Conservation (phyloP, 1,140 invertebrate genomes). For the Platorchestia sp. region DNA sequence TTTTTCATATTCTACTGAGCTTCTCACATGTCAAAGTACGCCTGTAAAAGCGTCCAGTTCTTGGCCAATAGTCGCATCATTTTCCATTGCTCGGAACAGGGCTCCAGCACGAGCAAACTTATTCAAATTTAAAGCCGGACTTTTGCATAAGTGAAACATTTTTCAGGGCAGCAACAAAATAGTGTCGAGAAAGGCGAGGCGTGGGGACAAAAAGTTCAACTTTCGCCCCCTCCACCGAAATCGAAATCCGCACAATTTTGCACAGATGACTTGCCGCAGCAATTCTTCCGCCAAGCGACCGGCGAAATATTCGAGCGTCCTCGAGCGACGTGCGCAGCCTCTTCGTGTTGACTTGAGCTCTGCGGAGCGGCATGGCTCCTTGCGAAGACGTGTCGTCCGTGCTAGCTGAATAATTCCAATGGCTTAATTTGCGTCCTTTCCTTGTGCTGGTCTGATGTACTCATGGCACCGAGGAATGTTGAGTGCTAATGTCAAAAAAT, state of each 20-base stretch:
- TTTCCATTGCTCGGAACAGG: not conserved
- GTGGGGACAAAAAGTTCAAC: not conserved
- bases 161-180: conserved; percentile 48
- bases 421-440: not conserved
- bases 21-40: too few relatives aligned
- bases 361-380: too few relatives aligned
- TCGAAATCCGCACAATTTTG: conserved; percentile 53
- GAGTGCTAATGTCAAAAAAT: too few relatives aligned
- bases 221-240: conserved; percentile 1
- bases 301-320: not conserved
- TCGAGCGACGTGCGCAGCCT: not conserved
- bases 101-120: conserved; percentile 9
- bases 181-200: conserved; percentile 22
- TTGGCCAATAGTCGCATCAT: conserved; percentile 34
- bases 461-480: too few relatives aligned
- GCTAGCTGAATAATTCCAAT: not conserved
- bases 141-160: conserved; percentile 52
- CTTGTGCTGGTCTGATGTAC: not conserved
- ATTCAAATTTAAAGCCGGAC: conserved; percentile 48
- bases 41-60: not conserved
- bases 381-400: not conserved
- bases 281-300: conserved; percentile 1
- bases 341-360: not conserved
- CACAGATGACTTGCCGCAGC: conserved; percentile 31
- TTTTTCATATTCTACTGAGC: too few relatives aligned